Conservation (phyloP, 2,888 invertebrate species). For the Drepanosiphum platanoidis region DNA sequence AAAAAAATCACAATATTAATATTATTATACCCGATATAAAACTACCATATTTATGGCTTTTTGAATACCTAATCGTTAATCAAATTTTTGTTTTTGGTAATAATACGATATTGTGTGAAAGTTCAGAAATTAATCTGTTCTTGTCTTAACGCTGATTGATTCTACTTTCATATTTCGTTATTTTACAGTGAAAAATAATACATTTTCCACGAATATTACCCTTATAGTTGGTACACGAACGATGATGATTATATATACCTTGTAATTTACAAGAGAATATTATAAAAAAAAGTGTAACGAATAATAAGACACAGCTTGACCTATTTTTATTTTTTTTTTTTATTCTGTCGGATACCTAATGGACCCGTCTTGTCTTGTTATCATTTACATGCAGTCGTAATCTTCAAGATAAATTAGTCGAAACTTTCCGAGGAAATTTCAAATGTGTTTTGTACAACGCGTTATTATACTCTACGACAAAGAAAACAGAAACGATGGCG, state of each 20-base stretch:
- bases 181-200: too few species aligned
- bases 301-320: slow-evolving; percentile 17
- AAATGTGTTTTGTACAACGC: not conserved
- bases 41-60: too few species aligned
- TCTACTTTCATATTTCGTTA: too few species aligned
- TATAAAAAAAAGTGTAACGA: not conserved
- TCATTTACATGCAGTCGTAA: slow-evolving; percentile 8
- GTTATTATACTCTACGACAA: not conserved
- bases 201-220: too few species aligned
- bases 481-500: not conserved
- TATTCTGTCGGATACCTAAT: not conserved
- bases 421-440: slow-evolving; percentile 16
- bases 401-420: slow-evolving; percentile 35
- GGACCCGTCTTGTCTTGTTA: not conserved
- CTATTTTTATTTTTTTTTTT: slow-evolving; percentile 5
- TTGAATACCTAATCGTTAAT: too few species aligned
- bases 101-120: too few species aligned
- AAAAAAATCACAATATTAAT: too few species aligned
- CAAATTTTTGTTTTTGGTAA: too few species aligned
- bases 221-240: too few species aligned
- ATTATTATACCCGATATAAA: too few species aligned
- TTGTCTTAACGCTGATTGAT: too few species aligned
- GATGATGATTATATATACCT: not conserved
- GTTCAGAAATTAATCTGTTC: too few species aligned
- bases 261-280: not conserved